Conservation (phyloP, 2,113 vertebrate genomes). For the Arvicanthis niloticus region DNA sequence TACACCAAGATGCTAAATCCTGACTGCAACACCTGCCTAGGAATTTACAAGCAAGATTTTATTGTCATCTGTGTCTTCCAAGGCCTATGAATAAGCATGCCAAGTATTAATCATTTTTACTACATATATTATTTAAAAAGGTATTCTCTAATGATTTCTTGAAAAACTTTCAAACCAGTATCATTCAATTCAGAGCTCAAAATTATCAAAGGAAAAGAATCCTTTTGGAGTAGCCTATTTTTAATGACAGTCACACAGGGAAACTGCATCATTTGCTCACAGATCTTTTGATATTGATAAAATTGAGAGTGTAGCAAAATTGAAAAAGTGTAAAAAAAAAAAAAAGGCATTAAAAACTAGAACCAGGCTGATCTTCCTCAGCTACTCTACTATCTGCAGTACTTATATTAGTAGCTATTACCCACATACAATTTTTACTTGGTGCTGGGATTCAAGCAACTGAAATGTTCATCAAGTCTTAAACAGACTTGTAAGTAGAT, state of each 20-base stretch:
- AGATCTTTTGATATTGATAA: slow-evolving; percentile 23
- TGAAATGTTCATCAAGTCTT: neutral
- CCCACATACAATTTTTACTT: neutral
- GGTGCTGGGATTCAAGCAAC: slow-evolving; percentile 6
- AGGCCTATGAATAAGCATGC: neutral
- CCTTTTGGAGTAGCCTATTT: neutral
- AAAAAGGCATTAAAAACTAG: neutral
- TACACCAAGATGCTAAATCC: neutral
- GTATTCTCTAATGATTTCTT: neutral
- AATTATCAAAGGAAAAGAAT: neutral
- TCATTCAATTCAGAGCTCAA: neutral
- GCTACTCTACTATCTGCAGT: neutral
- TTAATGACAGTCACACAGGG: neutral
- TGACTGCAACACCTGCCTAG: neutral
- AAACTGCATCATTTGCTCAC: neutral
- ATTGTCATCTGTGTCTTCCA: neutral
- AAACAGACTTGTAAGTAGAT: neutral
- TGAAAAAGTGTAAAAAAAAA: neutral
- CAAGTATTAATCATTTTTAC: slow-evolving; percentile 17
- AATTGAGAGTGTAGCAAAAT: neutral
- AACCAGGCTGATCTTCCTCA: neutral
- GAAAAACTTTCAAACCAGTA: neutral
- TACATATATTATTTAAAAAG: neutral
- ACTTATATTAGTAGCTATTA: no score
- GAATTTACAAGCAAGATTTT: neutral